Percentiles rank a stretch among this genome's conserved stretches.
phyloP scores from a whole-genome alignment of 2,113 vertebrate species.

The Lophotis ruficrista region DNA sequence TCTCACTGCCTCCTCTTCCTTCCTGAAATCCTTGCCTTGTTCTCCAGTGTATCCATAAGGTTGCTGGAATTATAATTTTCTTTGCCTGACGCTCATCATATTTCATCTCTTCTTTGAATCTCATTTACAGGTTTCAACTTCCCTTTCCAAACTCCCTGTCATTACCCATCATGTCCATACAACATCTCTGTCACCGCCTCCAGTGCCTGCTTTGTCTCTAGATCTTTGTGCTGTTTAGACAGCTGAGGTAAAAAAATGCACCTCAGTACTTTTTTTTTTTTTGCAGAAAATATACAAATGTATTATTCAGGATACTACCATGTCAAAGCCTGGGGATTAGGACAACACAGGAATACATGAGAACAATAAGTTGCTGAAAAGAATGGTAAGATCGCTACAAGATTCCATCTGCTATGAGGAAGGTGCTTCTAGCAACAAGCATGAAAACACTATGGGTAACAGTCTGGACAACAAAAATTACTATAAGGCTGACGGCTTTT shows the following conservation, averaged over 20 bases:
- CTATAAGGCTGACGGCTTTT: neutral
- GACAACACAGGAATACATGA: neutral
- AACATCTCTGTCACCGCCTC: neutral
- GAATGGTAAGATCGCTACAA: neutral
- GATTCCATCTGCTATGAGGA: neutral
- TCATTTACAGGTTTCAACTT: neutral
- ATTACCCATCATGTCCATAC: neutral
- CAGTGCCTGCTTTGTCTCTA: neutral
- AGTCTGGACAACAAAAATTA: neutral
- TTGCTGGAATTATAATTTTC: constrained; percentile 55
- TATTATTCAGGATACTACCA: neutral
- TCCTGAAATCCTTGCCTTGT: constrained; percentile 31
- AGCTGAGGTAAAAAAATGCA: neutral
- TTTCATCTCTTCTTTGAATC: constrained; percentile 3
- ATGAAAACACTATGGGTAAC: neutral
- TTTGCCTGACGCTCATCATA: neutral
- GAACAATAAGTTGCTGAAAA: neutral
- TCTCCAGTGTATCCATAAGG: neutral
- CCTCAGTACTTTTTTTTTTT: neutral
- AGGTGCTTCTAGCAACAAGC: neutral
- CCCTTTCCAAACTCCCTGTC: neutral
- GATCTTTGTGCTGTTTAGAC: neutral
- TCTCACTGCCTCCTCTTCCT: constrained; percentile 48
- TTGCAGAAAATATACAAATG: neutral
- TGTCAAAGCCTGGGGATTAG: neutral